Base-by-base conservation (phyloP, 2,113 vertebrate species). In the Mus musculus region DNA sequence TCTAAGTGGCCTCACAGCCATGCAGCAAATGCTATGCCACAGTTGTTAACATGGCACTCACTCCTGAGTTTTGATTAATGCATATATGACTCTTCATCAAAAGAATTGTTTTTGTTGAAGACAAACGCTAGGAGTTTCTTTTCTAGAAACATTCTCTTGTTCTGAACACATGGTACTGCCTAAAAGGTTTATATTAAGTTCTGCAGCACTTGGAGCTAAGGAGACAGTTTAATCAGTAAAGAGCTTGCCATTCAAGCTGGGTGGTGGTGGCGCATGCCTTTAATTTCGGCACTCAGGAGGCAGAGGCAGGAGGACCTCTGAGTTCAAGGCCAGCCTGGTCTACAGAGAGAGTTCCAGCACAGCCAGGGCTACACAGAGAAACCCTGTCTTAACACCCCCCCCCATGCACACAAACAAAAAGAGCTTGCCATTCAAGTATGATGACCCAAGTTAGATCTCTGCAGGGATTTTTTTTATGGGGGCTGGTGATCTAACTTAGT, bases 21-120 rank as follows among this genome's bases (percentile, higher is more conserved):
- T n/a, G 63, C 49, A 14, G 54, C 69, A 39, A 39, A n/a, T 33
- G 49, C 10, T 26, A 7, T 49, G 12, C 9, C 14, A 20, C 36
- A 26, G 24, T 24, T 59, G 20, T 54, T 69, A n/a, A 49, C 11
- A 7, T 36, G 63, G 36, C 85, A 33, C 71, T 73, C 36, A 52
- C 33, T 14, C 52, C 17, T 30, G 39, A 42, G 36, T n/a, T 86
- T 61, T 67, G 28, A 46, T 46, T 24, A 24, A 42, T 16, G n/a
- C 20, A 14, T 67, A 13, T 72, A 20, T 61, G 17, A 12, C 36
- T 86, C 39, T 63, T 76, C 59, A 59, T 81, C 28, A 30, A 85
- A 96, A 65, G n/a, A 33, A 65, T 84, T 54, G 14, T 6, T 69
- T 88, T 67, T 93, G 49, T 28, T 95, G 61, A 89, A 90, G 49